Conservation (phyloP, 2,113 vertebrate species). For the Sebastes fasciatus region DNA sequence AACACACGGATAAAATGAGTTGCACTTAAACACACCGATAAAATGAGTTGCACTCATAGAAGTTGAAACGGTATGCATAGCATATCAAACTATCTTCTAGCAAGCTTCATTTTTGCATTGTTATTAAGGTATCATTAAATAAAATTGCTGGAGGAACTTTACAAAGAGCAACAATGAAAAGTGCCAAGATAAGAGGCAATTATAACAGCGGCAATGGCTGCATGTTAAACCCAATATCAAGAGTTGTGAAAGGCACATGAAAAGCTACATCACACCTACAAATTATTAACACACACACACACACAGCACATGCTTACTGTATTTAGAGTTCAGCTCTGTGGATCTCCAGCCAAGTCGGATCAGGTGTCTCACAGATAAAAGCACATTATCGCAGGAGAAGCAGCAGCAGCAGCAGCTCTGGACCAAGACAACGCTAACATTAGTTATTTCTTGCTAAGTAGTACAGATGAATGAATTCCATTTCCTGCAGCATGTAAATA, state of each 20-base stretch:
- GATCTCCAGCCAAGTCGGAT: constrained; percentile 63
- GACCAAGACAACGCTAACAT: constrained; percentile 34
- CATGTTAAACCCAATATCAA: constrained; percentile 22
- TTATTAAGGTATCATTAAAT: constrained; percentile 21
- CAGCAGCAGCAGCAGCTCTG: constrained; percentile 37
- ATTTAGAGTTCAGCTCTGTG: constrained; percentile 59
- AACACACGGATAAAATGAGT: not conserved
- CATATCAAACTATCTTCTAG: not conserved
- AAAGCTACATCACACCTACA: constrained; percentile 28
- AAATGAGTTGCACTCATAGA: not conserved
- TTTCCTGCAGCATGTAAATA: constrained; percentile 53
- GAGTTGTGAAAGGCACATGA: constrained; percentile 23
- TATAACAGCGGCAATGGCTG: constrained; percentile 5
- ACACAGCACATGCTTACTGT: constrained; percentile 73
- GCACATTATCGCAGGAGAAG: constrained; percentile 55
- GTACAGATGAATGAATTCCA: constrained; percentile 57
- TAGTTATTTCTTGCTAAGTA: constrained; percentile 54
- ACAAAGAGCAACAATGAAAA: constrained; percentile 30
- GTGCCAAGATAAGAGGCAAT: constrained; percentile 17
- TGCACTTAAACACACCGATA: not conserved
- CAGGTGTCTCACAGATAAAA: constrained; percentile 59
- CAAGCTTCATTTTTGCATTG: not conserved
- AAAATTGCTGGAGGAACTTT: constrained; percentile 40
- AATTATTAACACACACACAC: constrained; percentile 45
- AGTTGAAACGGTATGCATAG: not conserved